A percentile compares a stretch with the other conserved stretches of the same genome.
Evolutionary conservation across 1,140 invertebrate species (phyloP).

Genomic region (Neelides sp.): DNA sequence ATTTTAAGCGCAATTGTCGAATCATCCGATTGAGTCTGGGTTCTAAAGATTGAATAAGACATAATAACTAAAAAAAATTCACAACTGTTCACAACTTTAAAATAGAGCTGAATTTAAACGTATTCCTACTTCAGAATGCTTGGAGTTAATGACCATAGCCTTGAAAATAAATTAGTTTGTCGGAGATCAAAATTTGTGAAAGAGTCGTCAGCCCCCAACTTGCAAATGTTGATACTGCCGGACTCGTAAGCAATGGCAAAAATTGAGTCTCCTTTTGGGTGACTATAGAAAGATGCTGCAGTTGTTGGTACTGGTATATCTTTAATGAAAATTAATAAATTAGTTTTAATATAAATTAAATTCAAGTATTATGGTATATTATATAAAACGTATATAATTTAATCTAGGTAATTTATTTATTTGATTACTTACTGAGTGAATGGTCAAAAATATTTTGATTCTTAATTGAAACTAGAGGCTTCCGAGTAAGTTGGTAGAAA

Average conservation of each 20-base stretch:
- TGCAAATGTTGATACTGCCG: slow-evolving; percentile 17
- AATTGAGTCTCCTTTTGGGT: slow-evolving; percentile 14
- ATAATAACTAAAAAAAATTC: too few species aligned
- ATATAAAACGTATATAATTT: too few species aligned
- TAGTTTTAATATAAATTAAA: background rate
- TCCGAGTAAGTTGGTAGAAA: slow-evolving; percentile 18
- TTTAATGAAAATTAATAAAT: slow-evolving; percentile 10
- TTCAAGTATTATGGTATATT: background rate
- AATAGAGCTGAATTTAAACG: too few species aligned
- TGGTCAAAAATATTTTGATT: slow-evolving; percentile 22
- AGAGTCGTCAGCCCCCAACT: slow-evolving; percentile 21
- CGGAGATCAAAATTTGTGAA: slow-evolving; percentile 21
- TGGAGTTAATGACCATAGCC: slow-evolving; percentile 16
- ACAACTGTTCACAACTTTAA: too few species aligned
- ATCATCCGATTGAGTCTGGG: slow-evolving; percentile 11
- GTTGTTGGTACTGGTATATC: slow-evolving; percentile 25
- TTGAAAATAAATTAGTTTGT: slow-evolving; percentile 24
- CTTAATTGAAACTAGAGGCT: slow-evolving; percentile 17
- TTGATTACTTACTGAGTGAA: slow-evolving; percentile 22
- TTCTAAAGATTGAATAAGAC: background rate
- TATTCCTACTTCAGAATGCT: slow-evolving; percentile 18
- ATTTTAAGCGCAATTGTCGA: slow-evolving; percentile 21
- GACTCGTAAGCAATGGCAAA: slow-evolving; percentile 28
- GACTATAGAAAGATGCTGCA: slow-evolving; percentile 15
- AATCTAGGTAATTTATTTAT: background rate